Evolutionary conservation across 2,888 invertebrate species (phyloP), one percentile per base, ranked within the genome.

Genomic region (Xylophagus ater): DNA sequence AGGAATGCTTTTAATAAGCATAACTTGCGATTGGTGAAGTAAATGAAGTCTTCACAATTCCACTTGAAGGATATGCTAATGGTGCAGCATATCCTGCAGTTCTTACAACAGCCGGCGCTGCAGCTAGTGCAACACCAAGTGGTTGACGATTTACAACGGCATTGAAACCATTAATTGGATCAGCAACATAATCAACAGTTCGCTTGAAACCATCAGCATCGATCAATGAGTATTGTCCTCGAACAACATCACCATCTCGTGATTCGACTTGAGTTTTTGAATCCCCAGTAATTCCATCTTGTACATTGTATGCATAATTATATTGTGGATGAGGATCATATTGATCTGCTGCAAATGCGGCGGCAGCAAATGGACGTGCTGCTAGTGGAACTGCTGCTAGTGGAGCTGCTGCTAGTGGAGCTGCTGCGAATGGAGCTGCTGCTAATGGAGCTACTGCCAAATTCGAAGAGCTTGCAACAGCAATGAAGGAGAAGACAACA

Each of bases 121-220:
- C 29, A 21, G 25, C 13, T n/a, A 26, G 14, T 9, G 37, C 17
- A 28, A 44, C 36, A 31, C 26, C 42, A 37, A 44, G 10, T 14
- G 43, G 43, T 14, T 46, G 37, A 24, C 49, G 46, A 3, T 37
- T 33, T 4, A 61, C 61, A 14, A 61, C 57, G 37, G 60, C 59
- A 41, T 60, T 59, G 53, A 61, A 61, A 29, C 61, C 61, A 31
- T 59, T 56, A 31, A 56, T 46, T 43, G 58, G 50, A 44, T 60
- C 60, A 28, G 62, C 56, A 29, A 56, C 53, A 46, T 60, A 60
- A n/a, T 55, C 56, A 9, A 60, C 60, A 18, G 51, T 55, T 36
- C 60, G 53, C 39, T 53, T 54, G 42, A 49, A 53, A 3, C 60
- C 62, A 51, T 61, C 62, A 31, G 62, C 47, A 47, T 62, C 60